Conservation (phyloP, 1,140 invertebrate species). For the Leptinotarsa defecta region DNA sequence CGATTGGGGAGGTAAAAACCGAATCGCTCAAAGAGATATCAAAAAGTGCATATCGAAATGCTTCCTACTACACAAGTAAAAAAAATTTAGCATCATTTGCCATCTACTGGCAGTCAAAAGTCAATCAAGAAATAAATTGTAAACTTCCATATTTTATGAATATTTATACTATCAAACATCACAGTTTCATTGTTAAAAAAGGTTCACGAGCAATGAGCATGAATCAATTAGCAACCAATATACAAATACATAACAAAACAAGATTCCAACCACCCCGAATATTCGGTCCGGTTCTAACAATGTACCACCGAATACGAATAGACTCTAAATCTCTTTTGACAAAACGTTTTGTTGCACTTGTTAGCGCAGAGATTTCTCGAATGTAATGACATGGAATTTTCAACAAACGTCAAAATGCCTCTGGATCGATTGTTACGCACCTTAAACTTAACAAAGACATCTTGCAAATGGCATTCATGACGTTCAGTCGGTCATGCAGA, state of each 20-base stretch:
- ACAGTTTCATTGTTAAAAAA: too few species aligned
- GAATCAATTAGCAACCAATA: background rate
- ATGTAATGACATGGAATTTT: conserved; percentile 34
- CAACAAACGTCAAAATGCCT: conserved; percentile 35
- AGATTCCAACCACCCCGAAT: conserved; percentile 28
- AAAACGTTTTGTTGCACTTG: conserved; percentile 29
- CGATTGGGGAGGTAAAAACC: too few species aligned
- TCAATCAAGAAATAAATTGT: too few species aligned
- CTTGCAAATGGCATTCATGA: conserved; percentile 23
- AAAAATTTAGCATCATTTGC: too few species aligned
- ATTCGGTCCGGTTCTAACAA: conserved; percentile 29
- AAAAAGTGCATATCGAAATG: too few species aligned
- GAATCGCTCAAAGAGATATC: too few species aligned
- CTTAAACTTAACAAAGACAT: conserved; percentile 28
- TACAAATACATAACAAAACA: conserved; percentile 31
- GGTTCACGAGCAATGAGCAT: too few species aligned
- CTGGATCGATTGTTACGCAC: conserved; percentile 36
- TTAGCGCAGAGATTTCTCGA: conserved; percentile 31
- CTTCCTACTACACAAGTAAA: too few species aligned
- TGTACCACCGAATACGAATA: conserved; percentile 18
- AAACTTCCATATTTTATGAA: too few species aligned
- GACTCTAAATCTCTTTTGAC: background rate
- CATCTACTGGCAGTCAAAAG: too few species aligned
- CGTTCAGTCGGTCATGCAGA: conserved; percentile 20
- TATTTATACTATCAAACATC: too few species aligned